Evolutionary conservation across 2,888 invertebrate species (phyloP).

Genomic region (Cephalotes varians): DNA sequence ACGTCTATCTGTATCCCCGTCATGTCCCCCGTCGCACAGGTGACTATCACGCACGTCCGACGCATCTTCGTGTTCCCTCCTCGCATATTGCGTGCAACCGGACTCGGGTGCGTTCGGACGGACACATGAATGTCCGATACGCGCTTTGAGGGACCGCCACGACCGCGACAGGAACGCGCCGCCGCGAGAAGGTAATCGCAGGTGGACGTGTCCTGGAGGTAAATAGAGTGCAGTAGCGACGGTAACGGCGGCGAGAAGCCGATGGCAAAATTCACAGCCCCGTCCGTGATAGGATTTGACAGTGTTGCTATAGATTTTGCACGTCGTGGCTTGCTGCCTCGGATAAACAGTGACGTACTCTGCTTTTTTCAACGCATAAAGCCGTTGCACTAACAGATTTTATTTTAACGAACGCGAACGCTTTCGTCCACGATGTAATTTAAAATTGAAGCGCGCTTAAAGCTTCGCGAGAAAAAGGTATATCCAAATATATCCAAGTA

Average conservation of each 20-base stretch:
- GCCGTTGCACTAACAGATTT: conserved; percentile 18
- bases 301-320: conserved; percentile 67
- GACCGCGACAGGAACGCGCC: conserved; percentile 55
- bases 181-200: conserved; percentile 65
- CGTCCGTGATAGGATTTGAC: conserved; percentile 72
- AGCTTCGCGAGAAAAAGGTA: not conserved
- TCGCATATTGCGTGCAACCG: conserved; percentile 52
- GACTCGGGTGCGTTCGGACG: conserved; percentile 17
- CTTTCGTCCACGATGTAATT: not conserved
- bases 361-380: conserved; percentile 27
- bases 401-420: not conserved
- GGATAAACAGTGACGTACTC: conserved; percentile 37
- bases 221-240: conserved; percentile 51
- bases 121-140: conserved; percentile 52
- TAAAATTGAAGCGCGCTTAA: not conserved
- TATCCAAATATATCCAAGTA: not conserved
- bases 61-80: conserved; percentile 20
- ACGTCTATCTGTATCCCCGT: not conserved
- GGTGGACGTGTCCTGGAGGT: conserved; percentile 44
- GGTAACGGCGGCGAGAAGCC: conserved; percentile 30
- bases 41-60: conserved; percentile 37
- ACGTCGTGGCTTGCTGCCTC: conserved; percentile 37
- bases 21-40: conserved; percentile 27
- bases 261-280: conserved; percentile 67
- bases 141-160: conserved; percentile 38